Conservation (phyloP, 1,140 invertebrate species). For the Magallana ariakensis region DNA sequence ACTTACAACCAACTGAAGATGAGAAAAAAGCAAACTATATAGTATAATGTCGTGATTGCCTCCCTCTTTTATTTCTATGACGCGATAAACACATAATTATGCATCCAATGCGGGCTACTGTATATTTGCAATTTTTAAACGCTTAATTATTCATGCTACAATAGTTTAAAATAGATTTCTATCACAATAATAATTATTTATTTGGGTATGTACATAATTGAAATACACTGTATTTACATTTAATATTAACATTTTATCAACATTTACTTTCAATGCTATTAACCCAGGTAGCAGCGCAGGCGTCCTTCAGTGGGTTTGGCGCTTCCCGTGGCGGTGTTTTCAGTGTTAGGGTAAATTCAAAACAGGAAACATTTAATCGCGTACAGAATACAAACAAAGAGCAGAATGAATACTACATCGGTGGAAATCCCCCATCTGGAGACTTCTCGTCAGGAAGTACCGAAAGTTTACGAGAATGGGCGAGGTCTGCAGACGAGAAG, state of each 20-base stretch:
- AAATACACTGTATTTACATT: too few relatives aligned
- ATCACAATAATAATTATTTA: too few relatives aligned
- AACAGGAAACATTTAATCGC: not conserved
- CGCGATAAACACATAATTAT: too few relatives aligned
- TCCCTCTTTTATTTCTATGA: too few relatives aligned
- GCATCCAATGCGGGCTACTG: too few relatives aligned
- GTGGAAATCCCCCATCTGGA: slow-evolving; percentile 45
- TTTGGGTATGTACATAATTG: too few relatives aligned
- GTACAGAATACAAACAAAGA: slow-evolving; percentile 43
- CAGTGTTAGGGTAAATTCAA: not conserved
- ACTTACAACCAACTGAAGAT: too few relatives aligned
- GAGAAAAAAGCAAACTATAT: too few relatives aligned
- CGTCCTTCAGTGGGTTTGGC: slow-evolving; percentile 33
- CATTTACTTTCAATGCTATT: not conserved
- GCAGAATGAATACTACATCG: slow-evolving; percentile 47
- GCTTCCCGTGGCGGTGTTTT: slow-evolving; percentile 42
- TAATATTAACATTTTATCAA: not conserved
- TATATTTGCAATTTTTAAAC: too few relatives aligned
- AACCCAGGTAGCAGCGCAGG: slow-evolving; percentile 31
- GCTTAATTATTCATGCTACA: too few relatives aligned
- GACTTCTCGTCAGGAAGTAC: slow-evolving; percentile 6
- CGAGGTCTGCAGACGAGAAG: slow-evolving; percentile 49
- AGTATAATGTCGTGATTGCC: too few relatives aligned
- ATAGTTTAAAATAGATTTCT: too few relatives aligned
- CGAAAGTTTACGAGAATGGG: slow-evolving; percentile 48